Conservation (phyloP, 1,140 invertebrate species). For the Brachionus sp. region DNA sequence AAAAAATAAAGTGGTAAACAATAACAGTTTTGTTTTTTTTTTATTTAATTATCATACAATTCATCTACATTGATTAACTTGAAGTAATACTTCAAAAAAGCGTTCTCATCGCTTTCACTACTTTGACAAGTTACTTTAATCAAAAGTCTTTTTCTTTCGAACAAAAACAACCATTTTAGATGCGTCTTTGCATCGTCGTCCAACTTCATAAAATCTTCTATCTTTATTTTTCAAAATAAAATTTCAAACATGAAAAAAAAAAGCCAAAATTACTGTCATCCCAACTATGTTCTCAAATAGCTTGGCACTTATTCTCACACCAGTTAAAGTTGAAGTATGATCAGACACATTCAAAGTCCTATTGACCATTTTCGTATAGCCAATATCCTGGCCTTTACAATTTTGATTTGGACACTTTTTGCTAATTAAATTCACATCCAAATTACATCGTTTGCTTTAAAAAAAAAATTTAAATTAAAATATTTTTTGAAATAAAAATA, state of each 20-base stretch:
- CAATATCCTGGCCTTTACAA: not conserved
- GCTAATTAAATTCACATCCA: not conserved
- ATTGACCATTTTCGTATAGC: not conserved
- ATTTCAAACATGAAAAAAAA: too few species aligned
- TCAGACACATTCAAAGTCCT: not conserved
- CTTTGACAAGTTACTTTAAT: conserved; percentile 24
- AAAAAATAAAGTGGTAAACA: too few species aligned
- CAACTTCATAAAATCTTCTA: conserved; percentile 20
- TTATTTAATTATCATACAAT: not conserved
- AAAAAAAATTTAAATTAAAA: not conserved
- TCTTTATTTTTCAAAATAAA: not conserved
- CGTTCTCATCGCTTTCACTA: not conserved
- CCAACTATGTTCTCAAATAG: conserved; percentile 25
- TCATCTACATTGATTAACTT: not conserved
- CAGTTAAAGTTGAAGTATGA: conserved; percentile 3
- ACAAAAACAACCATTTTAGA: conserved; percentile 27
- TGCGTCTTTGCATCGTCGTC: not conserved
- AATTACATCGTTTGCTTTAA: conserved; percentile 34
- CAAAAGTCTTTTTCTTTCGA: not conserved
- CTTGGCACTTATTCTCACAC: not conserved
- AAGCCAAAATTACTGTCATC: conserved; percentile 6
- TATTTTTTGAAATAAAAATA: too few species aligned
- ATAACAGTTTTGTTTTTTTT: not conserved
- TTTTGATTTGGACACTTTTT: conserved; percentile 30
- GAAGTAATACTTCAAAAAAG: conserved; percentile 28